Evolutionary conservation across 2,113 vertebrate species (phyloP).

Genomic region (Dipodomys stephensi): DNA sequence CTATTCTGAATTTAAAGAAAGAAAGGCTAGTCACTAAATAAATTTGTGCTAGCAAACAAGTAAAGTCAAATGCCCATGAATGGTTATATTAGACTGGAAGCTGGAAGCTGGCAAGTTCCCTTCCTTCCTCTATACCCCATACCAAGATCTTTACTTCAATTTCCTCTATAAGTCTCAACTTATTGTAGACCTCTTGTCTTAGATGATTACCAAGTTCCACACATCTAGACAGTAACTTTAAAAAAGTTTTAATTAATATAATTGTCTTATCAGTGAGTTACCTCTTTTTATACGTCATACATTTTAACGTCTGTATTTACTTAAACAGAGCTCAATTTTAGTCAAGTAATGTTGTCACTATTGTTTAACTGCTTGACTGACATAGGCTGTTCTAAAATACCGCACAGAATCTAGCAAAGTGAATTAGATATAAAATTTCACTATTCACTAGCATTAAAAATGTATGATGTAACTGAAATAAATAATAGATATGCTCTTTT

Average conservation of each 20-base stretch:
- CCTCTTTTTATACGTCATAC: background rate
- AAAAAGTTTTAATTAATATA: background rate
- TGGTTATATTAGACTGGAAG: background rate
- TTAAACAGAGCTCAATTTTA: conserved; percentile 10
- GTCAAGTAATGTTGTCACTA: background rate
- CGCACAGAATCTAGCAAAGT: background rate
- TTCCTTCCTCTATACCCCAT: accelerated
- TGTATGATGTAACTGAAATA: conserved; percentile 41
- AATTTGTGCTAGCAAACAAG: background rate
- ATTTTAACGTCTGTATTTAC: background rate
- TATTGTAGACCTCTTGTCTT: background rate
- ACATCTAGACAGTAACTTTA: background rate
- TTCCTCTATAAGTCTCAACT: background rate
- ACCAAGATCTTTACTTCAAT: too few species aligned
- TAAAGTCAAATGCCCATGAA: background rate
- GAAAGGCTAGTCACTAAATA: background rate
- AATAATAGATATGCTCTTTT: conserved; percentile 70
- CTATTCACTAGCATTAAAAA: conserved; percentile 59
- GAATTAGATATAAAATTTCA: conserved; percentile 62
- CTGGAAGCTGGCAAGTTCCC: background rate
- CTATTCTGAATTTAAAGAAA: background rate
- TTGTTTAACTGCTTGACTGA: background rate
- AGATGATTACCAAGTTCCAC: too few species aligned
- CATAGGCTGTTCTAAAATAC: conserved; percentile 20
- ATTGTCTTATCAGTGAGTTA: background rate